phyloP scores from a whole-genome alignment of 2,113 vertebrate species.

The Clarias macrocephalus region DNA sequence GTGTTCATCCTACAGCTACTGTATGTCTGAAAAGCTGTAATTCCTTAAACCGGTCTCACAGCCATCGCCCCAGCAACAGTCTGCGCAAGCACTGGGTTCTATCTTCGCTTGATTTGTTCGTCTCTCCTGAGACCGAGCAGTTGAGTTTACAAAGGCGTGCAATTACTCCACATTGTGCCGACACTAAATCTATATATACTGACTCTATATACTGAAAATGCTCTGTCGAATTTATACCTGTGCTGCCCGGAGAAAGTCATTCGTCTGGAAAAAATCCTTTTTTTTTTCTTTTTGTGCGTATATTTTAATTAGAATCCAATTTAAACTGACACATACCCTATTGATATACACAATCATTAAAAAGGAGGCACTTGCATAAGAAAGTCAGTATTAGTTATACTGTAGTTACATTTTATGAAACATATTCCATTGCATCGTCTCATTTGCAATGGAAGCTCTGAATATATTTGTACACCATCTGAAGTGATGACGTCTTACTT shows the following conservation, averaged over 20 bases:
- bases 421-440: too few relatives aligned
- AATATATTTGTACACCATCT: too few relatives aligned
- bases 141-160: neutral
- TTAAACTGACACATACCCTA: neutral
- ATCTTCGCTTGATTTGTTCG: neutral
- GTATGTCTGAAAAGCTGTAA: neutral
- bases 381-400: too few relatives aligned
- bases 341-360: too few relatives aligned
- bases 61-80: conserved; percentile 23
- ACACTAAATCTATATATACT: neutral
- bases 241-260: neutral
- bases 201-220: neutral
- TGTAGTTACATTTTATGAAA: too few relatives aligned
- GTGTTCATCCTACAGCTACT: neutral
- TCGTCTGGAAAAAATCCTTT: neutral
- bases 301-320: neutral
- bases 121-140: conserved; percentile 12
- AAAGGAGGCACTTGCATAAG: too few relatives aligned
- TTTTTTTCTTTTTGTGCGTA: neutral
- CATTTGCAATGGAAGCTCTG: too few relatives aligned
- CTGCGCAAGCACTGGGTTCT: neutral
- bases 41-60: neutral
- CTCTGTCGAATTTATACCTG: neutral
- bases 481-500: too few relatives aligned
- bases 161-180: neutral